A percentile compares a stretch with the other conserved stretches of the same genome.
Conservation (phyloP, 2,113 vertebrate genomes). For the Chaenogobius annularis region DNA sequence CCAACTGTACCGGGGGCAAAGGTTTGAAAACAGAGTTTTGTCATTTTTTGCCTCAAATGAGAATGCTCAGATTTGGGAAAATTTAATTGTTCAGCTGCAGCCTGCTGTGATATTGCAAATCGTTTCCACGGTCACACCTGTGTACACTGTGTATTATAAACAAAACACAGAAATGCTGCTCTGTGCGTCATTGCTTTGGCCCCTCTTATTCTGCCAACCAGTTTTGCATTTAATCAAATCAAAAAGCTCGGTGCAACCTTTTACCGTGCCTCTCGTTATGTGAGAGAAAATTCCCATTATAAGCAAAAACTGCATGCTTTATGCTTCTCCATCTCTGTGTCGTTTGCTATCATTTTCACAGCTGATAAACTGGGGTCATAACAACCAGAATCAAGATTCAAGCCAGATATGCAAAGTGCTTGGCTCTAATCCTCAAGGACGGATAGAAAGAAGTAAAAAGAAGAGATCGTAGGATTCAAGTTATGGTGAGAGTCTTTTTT, state of each 20-base stretch:
- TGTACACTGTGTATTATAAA: conserved; percentile 21
- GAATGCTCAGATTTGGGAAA: conserved; percentile 47
- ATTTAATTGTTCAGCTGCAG: conserved; percentile 51
- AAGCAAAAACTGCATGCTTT: conserved; percentile 11
- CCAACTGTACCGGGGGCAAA: background rate
- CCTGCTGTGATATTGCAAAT: conserved; percentile 58
- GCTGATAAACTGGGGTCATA: conserved; percentile 41
- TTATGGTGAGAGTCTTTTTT: background rate
- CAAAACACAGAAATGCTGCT: conserved; percentile 21
- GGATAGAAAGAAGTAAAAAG: background rate
- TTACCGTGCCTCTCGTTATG: conserved; percentile 11
- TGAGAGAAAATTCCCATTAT: conserved; percentile 34
- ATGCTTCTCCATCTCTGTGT: conserved; percentile 30
- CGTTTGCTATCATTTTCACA: conserved; percentile 27
- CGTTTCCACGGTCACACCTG: conserved; percentile 23
- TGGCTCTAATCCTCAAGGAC: conserved; percentile 2
- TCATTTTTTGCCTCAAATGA: conserved; percentile 38
- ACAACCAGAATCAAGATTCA: conserved; percentile 15
- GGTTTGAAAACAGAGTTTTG: conserved; percentile 26
- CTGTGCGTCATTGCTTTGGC: background rate
- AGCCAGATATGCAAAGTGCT: conserved; percentile 44
- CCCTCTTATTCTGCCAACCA: background rate
- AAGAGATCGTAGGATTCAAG: background rate
- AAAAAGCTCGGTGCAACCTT: conserved; percentile 30
- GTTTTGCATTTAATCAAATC: conserved; percentile 44